These are phyloP conservation scores for Palaemon carinicauda DNA, from an alignment of 1,140 invertebrate genomes.

Conservation along the genomic window DNA sequence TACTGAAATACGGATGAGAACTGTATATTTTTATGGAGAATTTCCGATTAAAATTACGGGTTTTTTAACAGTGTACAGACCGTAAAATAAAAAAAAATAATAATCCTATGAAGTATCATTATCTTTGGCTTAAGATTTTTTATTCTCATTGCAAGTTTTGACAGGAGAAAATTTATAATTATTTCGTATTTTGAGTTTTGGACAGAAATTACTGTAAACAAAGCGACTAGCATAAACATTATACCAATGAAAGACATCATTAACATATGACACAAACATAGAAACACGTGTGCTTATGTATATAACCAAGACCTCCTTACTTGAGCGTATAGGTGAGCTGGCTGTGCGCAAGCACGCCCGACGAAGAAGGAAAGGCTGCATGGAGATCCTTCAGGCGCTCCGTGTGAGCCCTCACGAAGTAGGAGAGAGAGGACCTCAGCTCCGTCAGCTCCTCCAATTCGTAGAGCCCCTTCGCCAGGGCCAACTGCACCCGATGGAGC, in stretches of 20 bases:
- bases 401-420: conserved; percentile 11
- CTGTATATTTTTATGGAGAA: too few species aligned
- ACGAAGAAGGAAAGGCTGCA: conserved; percentile 15
- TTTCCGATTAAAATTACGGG: too few species aligned
- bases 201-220: too few species aligned
- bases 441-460: conserved; percentile 15
- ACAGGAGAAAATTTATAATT: too few species aligned
- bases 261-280: neutral
- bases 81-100: too few species aligned
- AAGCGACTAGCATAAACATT: neutral
- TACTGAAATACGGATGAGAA: too few species aligned
- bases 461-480: conserved; percentile 14
- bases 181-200: too few species aligned
- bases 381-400: conserved; percentile 38
- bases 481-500: conserved; percentile 20
- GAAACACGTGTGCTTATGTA: neutral
- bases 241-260: too few species aligned
- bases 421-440: conserved; percentile 13
- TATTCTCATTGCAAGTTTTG: too few species aligned
- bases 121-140: too few species aligned
- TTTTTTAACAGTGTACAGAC: too few species aligned
- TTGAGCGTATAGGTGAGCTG: conserved; percentile 36
- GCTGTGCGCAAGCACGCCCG: conserved; percentile 18
- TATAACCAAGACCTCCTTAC: neutral
- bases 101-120: too few species aligned